These are phyloP conservation scores for Dissostichus mawsoni DNA, from an alignment of 2,113 vertebrate species.

Conservation along the genomic window DNA sequence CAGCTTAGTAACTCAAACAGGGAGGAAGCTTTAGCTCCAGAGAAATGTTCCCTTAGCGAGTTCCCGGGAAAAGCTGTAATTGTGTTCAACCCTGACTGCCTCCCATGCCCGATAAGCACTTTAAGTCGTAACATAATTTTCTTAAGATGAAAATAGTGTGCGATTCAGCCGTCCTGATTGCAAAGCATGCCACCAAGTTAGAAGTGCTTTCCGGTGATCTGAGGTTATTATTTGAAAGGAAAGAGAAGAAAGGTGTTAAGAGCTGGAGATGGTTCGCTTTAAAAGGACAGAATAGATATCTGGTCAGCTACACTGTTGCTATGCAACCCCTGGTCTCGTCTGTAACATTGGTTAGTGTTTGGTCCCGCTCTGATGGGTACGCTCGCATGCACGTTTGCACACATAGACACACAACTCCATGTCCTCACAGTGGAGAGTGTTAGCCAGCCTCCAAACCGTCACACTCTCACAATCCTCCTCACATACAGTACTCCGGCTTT, in stretches of 20 bases:
- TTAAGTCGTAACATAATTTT: constrained; percentile 36
- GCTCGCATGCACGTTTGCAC: constrained; percentile 46
- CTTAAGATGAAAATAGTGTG: constrained; percentile 38
- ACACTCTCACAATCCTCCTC: constrained; percentile 22
- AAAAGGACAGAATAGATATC: constrained; percentile 73
- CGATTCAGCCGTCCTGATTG: constrained; percentile 36
- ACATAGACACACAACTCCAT: constrained; percentile 22
- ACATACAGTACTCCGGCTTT: constrained; percentile 13
- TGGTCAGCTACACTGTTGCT: constrained; percentile 85
- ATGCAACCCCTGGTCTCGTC: constrained; percentile 82
- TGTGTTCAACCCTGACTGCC: constrained; percentile 20
- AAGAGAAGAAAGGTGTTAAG: constrained; percentile 55
- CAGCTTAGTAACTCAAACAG: constrained; percentile 51
- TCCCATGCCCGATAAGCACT: neutral
- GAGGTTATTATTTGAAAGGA: constrained; percentile 52
- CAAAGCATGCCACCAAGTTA: constrained; percentile 43
- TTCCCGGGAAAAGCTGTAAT: constrained; percentile 11
- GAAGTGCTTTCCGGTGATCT: constrained; percentile 47
- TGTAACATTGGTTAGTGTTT: constrained; percentile 66
- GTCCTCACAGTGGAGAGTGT: constrained; percentile 15
- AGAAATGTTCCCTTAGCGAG: constrained; percentile 17
- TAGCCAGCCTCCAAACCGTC: constrained; percentile 37
- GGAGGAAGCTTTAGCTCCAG: constrained; percentile 35
- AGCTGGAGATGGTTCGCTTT: constrained; percentile 65
- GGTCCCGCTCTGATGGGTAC: constrained; percentile 64